These are phyloP conservation scores for Alosa sapidissima DNA, from an alignment of 2,797 vertebrate genomes.

Conservation along the genomic window DNA sequence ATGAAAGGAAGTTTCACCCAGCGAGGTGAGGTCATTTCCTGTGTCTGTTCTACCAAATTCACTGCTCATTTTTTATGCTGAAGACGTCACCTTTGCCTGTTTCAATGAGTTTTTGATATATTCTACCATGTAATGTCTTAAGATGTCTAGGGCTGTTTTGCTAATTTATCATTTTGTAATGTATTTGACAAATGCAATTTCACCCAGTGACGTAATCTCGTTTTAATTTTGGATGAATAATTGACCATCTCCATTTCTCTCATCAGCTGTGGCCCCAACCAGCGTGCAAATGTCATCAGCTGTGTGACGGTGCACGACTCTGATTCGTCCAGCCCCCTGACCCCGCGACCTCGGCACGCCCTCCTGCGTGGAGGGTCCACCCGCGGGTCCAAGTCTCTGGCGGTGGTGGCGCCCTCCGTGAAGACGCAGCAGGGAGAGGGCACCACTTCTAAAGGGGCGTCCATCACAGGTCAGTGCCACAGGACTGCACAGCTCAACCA, in stretches of 20 bases:
- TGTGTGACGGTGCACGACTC: constrained; percentile 98
- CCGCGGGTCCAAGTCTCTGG: constrained; percentile 83
- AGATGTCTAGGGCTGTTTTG: not conserved
- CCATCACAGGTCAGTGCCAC: not conserved
- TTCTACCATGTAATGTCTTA: not conserved
- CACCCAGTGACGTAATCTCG: no score
- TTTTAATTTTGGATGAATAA: not conserved
- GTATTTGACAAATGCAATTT: no score
- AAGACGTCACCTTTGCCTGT: no score
- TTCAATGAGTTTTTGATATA: no score
- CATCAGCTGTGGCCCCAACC: constrained; percentile 80
- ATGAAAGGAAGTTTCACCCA: constrained; percentile 93
- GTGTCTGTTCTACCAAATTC: constrained; percentile 7
- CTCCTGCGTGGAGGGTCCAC: constrained; percentile 64
- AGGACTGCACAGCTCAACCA: no score
- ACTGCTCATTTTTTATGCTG: not conserved
- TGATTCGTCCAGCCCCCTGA: constrained; percentile 93
- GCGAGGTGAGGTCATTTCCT: constrained; percentile 74
- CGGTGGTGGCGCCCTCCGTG: constrained; percentile 89
- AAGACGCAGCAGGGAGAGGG: constrained; percentile 83
- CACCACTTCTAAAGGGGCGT: constrained; percentile 37
- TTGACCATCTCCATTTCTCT: constrained; percentile 15
- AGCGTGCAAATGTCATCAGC: constrained; percentile 97
- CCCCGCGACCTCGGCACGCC: constrained; percentile 71
- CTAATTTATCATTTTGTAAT: not conserved